phyloP scores from a whole-genome alignment of 1,140 invertebrate genomes.

The Arion vulgaris region DNA sequence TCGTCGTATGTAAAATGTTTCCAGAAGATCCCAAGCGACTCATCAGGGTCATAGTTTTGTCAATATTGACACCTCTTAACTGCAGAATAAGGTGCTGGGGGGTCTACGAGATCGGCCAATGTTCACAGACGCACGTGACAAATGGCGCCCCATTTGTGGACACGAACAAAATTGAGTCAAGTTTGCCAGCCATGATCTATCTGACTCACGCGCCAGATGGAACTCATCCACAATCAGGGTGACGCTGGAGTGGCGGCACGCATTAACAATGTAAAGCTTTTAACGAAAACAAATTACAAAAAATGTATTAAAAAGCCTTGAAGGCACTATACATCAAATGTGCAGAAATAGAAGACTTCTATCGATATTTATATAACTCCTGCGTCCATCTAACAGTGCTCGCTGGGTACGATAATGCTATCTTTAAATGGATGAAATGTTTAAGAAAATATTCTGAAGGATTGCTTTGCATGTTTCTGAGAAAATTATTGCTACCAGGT shows the following conservation, averaged over 20 bases:
- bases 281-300: not conserved
- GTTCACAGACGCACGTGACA: constrained; percentile 6
- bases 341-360: not conserved
- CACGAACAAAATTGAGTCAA: not conserved
- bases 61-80: constrained; percentile 11
- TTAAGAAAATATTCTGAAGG: not conserved
- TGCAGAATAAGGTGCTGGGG: not conserved
- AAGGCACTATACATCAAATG: not conserved
- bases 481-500: not conserved
- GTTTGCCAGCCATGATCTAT: not conserved
- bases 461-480: not conserved
- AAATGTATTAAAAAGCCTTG: not conserved
- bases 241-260: not conserved
- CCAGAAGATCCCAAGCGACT: not conserved
- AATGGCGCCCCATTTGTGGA: not conserved
- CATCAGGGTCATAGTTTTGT: not conserved
- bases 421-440: not conserved
- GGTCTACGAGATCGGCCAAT: not conserved
- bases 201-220: not conserved
- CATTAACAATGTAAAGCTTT: constrained; percentile 2
- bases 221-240: not conserved
- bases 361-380: not conserved
- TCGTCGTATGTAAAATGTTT: not conserved
- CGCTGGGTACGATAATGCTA: not conserved
- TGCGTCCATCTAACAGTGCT: not conserved